Percentiles rank a stretch among this genome's conserved stretches.
Evolutionary conservation across 1,140 invertebrate genomes (phyloP).

Genomic region (Drosophila bocqueti): DNA sequence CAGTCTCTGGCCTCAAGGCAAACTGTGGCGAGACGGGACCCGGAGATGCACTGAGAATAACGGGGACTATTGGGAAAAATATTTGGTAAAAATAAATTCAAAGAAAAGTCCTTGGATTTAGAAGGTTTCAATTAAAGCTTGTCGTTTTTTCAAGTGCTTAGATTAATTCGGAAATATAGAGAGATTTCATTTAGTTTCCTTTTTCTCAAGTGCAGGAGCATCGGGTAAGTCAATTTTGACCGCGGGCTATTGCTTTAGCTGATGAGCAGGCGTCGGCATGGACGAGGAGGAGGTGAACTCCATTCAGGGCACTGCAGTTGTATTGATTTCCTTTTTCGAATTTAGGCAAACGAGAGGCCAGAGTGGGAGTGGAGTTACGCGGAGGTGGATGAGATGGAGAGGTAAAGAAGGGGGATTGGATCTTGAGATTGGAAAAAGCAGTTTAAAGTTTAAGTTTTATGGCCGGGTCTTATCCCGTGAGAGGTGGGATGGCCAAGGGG

Average conservation of each 20-base stretch:
- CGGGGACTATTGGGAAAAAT: fast-evolving
- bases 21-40: constrained; percentile 54
- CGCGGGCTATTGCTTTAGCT: constrained; percentile 81
- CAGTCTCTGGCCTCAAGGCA: constrained; percentile 50
- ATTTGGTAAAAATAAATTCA: no score
- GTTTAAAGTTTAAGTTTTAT: constrained; percentile 77
- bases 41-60: constrained; percentile 16
- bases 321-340: constrained; percentile 72
- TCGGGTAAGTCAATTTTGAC: constrained; percentile 72
- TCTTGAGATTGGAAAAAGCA: constrained; percentile 50
- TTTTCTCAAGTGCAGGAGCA: constrained; percentile 20
- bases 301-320: constrained; percentile 62
- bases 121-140: background rate
- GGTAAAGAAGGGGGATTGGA: constrained; percentile 4
- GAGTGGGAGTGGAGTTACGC: constrained; percentile 33
- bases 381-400: background rate
- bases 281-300: background rate
- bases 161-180: background rate
- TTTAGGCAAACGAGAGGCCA: constrained; percentile 47
- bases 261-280: constrained; percentile 62
- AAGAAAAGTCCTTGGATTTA: background rate
- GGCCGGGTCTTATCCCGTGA: constrained; percentile 17
- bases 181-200: background rate
- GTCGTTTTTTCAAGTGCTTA: constrained; percentile 10
- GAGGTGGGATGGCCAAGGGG: constrained; percentile 46